phyloP scores from a whole-genome alignment of 2,888 invertebrate species.

The Dascillus cervinus region DNA sequence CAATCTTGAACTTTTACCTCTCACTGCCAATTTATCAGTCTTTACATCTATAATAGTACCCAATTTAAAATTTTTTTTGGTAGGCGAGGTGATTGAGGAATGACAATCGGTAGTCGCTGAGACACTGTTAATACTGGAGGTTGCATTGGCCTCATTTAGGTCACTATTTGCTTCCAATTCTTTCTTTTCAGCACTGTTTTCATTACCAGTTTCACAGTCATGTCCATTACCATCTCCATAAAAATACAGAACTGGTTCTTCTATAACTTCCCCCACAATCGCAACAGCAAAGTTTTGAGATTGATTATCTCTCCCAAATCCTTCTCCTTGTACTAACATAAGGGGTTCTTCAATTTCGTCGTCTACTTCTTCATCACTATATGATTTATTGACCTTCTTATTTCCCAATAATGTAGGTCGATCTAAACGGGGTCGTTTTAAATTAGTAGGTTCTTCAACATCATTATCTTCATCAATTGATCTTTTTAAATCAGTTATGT shows the following conservation, averaged over 20 bases:
- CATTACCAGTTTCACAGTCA: constrained; percentile 70
- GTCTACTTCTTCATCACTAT: constrained; percentile 20
- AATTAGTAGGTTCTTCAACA: constrained; percentile 19
- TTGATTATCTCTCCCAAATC: constrained; percentile 51
- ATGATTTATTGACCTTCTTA: constrained; percentile 16
- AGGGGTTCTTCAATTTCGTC: constrained; percentile 61
- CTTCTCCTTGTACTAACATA: constrained; percentile 53
- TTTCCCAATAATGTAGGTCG: constrained; percentile 24
- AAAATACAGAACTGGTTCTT: constrained; percentile 63
- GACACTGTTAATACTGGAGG: constrained; percentile 16
- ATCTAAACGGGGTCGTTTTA: constrained; percentile 21
- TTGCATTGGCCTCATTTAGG: constrained; percentile 7
- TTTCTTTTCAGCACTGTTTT: constrained; percentile 17
- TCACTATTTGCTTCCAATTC: constrained; percentile 5
- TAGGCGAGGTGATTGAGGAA: constrained; percentile 15
- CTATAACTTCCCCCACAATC: constrained; percentile 59
- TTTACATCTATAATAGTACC: constrained; percentile 30
- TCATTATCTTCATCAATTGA: constrained; percentile 20
- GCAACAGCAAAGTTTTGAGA: too few relatives aligned
- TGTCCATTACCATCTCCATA: constrained; percentile 65
- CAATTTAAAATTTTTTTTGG: constrained; percentile 25
- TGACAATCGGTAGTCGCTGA: neutral
- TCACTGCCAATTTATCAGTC: constrained; percentile 31
- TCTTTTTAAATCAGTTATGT: constrained; percentile 18
- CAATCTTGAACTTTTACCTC: constrained; percentile 28